Base-by-base conservation (phyloP, 2,888 invertebrate species). In the Pandemis heparana region DNA sequence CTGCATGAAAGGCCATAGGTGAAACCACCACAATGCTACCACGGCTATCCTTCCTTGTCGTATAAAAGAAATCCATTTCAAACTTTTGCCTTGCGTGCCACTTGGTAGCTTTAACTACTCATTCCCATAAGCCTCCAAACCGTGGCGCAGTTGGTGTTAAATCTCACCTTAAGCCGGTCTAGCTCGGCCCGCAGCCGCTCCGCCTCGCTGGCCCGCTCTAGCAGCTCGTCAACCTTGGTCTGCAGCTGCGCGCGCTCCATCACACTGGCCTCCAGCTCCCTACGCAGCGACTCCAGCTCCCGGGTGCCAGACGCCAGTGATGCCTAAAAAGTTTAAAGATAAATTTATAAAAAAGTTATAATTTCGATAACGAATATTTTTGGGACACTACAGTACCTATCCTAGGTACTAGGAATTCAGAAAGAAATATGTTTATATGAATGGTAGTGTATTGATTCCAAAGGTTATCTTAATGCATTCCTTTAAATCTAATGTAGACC, bases 141-240 rank as follows among this genome's bases (percentile, higher is more conserved):
- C n/a, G n/a, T 48, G 48, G 48, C n/a, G 6, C 48, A 1, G 6
- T 5, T n/a, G 48, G 48, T 48, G 48, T n/a, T n/a, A 48, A 48
- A 4, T 7, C 62, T 83, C 82, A 97, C 96, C 95, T 97, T 97
- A 80, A 97, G 89, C 79, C 96, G 95, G 56, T 95, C 95, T 79
- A 97, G 95, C 89, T 97, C 97, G 73, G 95, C 95, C 80, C 96
- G 95, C 71, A 97, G 91, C 79, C 95, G 92, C 77, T 96, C 95
- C 74, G 97, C 95, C 85, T 97, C 97, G 68, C 95, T 95, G 75
- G 96, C 96, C 81, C 96, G 95, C 81, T 96, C 96, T 82, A 96
- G 88, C 81, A 97, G 86, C 83, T 97, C 96, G 60, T 92, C 92
- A 39, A 96, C 94, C 80, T 94, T 94, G 76, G 95, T 87, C 84